phyloP scores from a whole-genome alignment of 2,888 invertebrate genomes.

The Pheosia gnoma region DNA sequence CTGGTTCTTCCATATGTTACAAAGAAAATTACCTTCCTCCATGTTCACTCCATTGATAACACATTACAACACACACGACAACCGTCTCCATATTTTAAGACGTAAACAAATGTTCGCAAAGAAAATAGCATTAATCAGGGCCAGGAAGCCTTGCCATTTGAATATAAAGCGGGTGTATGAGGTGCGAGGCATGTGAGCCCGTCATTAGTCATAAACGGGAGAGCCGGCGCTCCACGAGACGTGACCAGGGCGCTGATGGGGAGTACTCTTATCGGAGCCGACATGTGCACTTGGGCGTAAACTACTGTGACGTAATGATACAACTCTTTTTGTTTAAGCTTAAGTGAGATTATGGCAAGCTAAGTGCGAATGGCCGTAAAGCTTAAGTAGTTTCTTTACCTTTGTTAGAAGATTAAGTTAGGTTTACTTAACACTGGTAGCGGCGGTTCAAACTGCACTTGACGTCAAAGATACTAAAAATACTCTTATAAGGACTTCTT shows the following conservation, averaged over 20 bases:
- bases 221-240: slow-evolving; percentile 55
- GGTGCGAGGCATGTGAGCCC: slow-evolving; percentile 74
- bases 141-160: slow-evolving; percentile 80
- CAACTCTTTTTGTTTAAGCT: slow-evolving; percentile 2
- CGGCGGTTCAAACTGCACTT: too few species aligned
- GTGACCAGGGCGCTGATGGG: slow-evolving; percentile 66
- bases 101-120: slow-evolving; percentile 71
- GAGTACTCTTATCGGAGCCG: slow-evolving; percentile 49
- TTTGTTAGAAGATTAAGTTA: too few species aligned
- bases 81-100: slow-evolving; percentile 56
- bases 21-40: neutral
- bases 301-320: slow-evolving; percentile 24
- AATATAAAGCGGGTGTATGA: slow-evolving; percentile 74
- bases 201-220: slow-evolving; percentile 81
- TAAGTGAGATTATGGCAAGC: neutral
- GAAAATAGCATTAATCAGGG: slow-evolving; percentile 81
- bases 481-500: too few species aligned
- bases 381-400: too few species aligned
- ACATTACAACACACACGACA: slow-evolving; percentile 38
- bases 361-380: too few species aligned
- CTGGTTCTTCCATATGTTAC: too few species aligned
- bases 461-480: too few species aligned
- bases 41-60: slow-evolving; percentile 12
- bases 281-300: slow-evolving; percentile 59
- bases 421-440: too few species aligned